These are phyloP conservation scores for Porites lobata DNA, from an alignment of 92 coral and sea anemone genomes.

Conservation along the genomic window DNA sequence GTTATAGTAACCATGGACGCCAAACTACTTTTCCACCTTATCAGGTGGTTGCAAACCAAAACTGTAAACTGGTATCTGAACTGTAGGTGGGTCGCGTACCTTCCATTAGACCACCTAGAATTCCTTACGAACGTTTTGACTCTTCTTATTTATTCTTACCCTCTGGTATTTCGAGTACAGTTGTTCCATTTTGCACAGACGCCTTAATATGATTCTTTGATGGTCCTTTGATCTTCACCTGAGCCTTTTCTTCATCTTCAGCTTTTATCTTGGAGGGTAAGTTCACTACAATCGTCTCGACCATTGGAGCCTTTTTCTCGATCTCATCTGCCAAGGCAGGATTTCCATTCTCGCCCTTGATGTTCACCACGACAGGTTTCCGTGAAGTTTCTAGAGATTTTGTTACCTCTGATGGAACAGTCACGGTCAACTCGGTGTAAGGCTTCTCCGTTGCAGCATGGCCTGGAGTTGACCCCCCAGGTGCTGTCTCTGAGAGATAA, in stretches of 20 bases:
- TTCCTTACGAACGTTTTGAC: too few relatives aligned
- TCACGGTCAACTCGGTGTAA: conserved; percentile 82
- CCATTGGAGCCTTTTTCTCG: conserved; percentile 75
- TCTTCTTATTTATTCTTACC: conserved; percentile 10
- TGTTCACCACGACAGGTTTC: conserved; percentile 88
- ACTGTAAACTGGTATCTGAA: too few relatives aligned
- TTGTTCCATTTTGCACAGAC: conserved; percentile 33
- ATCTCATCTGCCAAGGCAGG: conserved; percentile 73
- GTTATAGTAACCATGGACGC: too few relatives aligned
- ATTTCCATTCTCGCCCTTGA: conserved; percentile 87
- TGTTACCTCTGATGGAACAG: conserved; percentile 90
- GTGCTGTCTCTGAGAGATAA: conserved; percentile 17
- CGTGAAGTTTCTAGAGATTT: conserved; percentile 81
- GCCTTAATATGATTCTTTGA: conserved; percentile 37
- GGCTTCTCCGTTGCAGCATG: conserved; percentile 22
- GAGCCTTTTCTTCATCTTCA: conserved; percentile 29
- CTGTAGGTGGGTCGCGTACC: too few relatives aligned
- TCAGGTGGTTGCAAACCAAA: too few relatives aligned
- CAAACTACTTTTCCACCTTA: too few relatives aligned
- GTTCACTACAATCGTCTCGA: conserved; percentile 77
- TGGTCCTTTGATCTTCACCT: conserved; percentile 51
- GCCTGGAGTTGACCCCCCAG: not conserved
- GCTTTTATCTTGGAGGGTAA: conserved; percentile 66
- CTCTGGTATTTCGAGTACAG: conserved; percentile 61
- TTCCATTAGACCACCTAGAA: too few relatives aligned